A percentile compares a stretch with the other conserved stretches of the same genome.
These are phyloP conservation scores for Crotalus helleri DNA, from an alignment of 2,113 vertebrate species.

Conservation along the genomic window DNA sequence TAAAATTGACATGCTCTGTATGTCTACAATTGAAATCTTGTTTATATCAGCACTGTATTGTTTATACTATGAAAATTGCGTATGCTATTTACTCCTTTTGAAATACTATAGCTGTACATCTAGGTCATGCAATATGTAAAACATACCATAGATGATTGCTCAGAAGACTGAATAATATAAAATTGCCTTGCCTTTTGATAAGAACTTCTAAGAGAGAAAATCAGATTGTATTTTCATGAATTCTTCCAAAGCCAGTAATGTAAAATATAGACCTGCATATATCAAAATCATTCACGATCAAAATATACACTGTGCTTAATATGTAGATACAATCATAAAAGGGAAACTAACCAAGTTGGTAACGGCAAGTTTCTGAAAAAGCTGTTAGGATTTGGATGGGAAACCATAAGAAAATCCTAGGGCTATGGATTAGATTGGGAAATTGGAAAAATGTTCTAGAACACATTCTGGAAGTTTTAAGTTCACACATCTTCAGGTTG, in stretches of 20 bases:
- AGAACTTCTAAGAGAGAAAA: neutral
- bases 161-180: neutral
- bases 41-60: constrained; percentile 5
- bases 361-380: neutral
- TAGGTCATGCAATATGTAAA: neutral
- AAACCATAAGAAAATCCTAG: neutral
- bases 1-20: neutral
- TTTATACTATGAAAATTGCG: constrained; percentile 9
- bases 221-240: neutral
- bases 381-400: neutral
- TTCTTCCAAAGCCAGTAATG: neutral
- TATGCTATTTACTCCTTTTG: neutral
- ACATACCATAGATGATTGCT: neutral
- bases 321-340: neutral
- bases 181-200: neutral
- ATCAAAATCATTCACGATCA: neutral
- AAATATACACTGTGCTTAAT: neutral
- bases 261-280: neutral
- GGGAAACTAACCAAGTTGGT: neutral
- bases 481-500: neutral
- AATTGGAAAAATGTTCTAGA: neutral
- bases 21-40: constrained; percentile 3
- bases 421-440: neutral
- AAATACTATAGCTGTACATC: neutral
- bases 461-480: neutral